These are phyloP conservation scores for Cylindroiulus punctatus DNA, from an alignment of 2,888 invertebrate genomes.

Conservation along the genomic window DNA sequence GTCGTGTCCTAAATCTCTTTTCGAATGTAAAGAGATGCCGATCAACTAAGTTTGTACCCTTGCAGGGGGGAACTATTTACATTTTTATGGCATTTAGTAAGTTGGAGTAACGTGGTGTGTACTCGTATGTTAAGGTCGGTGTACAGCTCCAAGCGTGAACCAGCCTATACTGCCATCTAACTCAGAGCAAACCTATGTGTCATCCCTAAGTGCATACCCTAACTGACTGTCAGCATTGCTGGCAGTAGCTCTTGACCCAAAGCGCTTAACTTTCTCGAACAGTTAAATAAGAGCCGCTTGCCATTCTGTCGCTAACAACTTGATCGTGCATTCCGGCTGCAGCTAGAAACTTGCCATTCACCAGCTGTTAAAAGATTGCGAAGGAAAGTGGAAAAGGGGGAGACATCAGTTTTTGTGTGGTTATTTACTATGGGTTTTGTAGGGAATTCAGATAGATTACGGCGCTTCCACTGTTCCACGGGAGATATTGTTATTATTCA, in stretches of 20 bases:
- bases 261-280: too few relatives aligned
- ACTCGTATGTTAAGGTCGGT: constrained; percentile 8
- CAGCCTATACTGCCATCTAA: background rate
- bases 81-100: background rate
- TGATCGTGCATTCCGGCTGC: background rate
- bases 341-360: background rate
- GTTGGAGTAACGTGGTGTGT: background rate
- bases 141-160: background rate
- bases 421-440: background rate
- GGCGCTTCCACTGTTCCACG: background rate
- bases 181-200: too few relatives aligned
- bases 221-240: too few relatives aligned
- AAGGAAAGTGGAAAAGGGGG: background rate
- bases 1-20: constrained; percentile 8
- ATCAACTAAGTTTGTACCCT: constrained; percentile 30
- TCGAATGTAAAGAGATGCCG: constrained; percentile 13
- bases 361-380: background rate
- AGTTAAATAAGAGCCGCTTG: too few relatives aligned
- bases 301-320: background rate
- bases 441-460: constrained; percentile 21
- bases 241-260: too few relatives aligned
- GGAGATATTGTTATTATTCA: background rate
- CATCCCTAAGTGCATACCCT: too few relatives aligned
- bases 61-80: constrained; percentile 29
- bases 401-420: background rate